phyloP scores from a whole-genome alignment of 1,140 invertebrate genomes.

The Calephelis nemesis region DNA sequence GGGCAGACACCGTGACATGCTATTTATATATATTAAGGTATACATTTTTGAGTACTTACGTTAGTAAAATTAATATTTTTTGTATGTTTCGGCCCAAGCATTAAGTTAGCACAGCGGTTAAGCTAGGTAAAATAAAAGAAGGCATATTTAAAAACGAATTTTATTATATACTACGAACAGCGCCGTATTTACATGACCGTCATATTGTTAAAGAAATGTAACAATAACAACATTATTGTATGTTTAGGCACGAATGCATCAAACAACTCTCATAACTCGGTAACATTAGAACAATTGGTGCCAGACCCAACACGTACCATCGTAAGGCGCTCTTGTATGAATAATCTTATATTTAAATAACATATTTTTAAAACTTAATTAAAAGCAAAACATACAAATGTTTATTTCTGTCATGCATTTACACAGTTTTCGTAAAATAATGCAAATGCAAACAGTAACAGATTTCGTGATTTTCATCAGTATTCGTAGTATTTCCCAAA shows the following conservation, averaged over 20 bases:
- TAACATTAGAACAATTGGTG: conserved; percentile 35
- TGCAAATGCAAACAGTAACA: too few species aligned
- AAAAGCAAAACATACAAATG: too few species aligned
- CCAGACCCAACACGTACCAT: conserved; percentile 21
- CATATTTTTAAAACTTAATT: background rate
- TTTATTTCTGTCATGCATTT: too few species aligned
- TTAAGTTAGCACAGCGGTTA: too few species aligned
- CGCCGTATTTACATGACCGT: conserved; percentile 76
- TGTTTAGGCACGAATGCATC: conserved; percentile 71
- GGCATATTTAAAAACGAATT: conserved; percentile 69
- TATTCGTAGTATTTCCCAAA: too few species aligned
- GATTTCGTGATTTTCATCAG: too few species aligned
- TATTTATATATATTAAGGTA: too few species aligned
- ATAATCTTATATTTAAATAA: background rate
- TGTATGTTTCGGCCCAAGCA: too few species aligned
- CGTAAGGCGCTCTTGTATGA: conserved; percentile 9
- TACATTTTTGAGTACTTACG: too few species aligned
- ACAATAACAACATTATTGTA: conserved; percentile 74
- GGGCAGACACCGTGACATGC: too few species aligned
- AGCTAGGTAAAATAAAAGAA: conserved; percentile 48
- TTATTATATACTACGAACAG: conserved; percentile 78
- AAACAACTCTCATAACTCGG: conserved; percentile 45
- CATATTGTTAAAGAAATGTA: conserved; percentile 79
- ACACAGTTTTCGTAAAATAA: too few species aligned
- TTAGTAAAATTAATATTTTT: too few species aligned